A percentile compares a stretch with the other conserved stretches of the same genome.
phyloP scores from a whole-genome alignment of 2,113 vertebrate species.

The Macaca fascicularis region DNA sequence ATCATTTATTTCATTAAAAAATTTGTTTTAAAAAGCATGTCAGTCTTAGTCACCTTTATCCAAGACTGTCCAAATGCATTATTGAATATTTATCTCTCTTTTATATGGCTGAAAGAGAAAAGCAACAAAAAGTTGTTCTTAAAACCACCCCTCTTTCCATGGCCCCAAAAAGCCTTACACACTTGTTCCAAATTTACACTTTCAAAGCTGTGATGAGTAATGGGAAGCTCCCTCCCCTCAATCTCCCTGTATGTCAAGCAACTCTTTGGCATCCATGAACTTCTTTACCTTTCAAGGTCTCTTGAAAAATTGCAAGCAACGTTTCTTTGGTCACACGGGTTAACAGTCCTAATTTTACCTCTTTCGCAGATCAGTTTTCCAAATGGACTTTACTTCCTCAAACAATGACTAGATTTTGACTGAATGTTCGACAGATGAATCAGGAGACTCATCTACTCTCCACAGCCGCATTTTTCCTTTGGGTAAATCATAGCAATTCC shows the following conservation, averaged over 20 bases:
- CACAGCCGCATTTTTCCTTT: background rate
- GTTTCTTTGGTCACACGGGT: background rate
- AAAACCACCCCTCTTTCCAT: background rate
- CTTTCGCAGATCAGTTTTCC: background rate
- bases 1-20: slow-evolving; percentile 48
- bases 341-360: background rate
- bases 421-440: background rate
- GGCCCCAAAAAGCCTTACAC: background rate
- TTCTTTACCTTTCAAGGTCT: background rate
- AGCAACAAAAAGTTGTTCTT: background rate
- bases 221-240: background rate
- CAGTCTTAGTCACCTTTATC: slow-evolving; percentile 27
- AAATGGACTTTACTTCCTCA: slow-evolving; percentile 25
- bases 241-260: background rate
- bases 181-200: background rate
- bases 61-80: background rate
- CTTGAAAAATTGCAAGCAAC: background rate
- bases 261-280: background rate
- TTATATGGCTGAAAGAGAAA: background rate
- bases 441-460: background rate
- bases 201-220: background rate
- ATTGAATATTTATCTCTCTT: background rate
- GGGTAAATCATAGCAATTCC: background rate
- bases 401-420: background rate
- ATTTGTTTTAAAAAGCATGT: background rate